A percentile compares a stretch with the other conserved stretches of the same genome.
phyloP scores from a whole-genome alignment of 2,888 invertebrate genomes.

The Sturmia bella region DNA sequence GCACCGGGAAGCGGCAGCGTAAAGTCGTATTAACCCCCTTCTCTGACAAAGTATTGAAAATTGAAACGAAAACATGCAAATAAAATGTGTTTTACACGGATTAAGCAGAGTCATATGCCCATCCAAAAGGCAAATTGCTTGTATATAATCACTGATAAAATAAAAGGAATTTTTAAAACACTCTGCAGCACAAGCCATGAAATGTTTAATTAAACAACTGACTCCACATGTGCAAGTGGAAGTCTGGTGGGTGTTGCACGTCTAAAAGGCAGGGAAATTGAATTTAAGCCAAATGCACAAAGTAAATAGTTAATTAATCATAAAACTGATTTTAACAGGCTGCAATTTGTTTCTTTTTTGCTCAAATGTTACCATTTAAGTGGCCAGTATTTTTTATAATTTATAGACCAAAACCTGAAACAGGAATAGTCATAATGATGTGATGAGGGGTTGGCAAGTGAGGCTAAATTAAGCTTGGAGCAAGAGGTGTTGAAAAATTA shows the following conservation, averaged over 20 bases:
- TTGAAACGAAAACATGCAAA: slow-evolving; percentile 2
- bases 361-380: not conserved
- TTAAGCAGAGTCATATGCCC: slow-evolving; percentile 22
- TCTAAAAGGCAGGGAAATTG: slow-evolving; percentile 1
- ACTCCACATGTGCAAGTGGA: not conserved
- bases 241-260: not conserved
- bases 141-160: not conserved
- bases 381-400: slow-evolving; percentile 3
- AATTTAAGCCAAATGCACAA: slow-evolving; percentile 59
- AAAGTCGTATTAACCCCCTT: slow-evolving; percentile 33
- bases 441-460: not conserved
- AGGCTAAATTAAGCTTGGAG: not conserved
- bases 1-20: not conserved
- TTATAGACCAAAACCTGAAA: slow-evolving; percentile 10
- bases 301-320: slow-evolving; percentile 66
- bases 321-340: slow-evolving; percentile 39
- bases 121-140: slow-evolving; percentile 20
- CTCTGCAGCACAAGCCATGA: not conserved
- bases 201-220: slow-evolving; percentile 38
- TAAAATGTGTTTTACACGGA: not conserved
- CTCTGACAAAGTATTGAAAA: slow-evolving; percentile 4
- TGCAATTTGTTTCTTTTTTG: not conserved
- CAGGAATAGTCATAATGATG: slow-evolving; percentile 4
- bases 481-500: not conserved
- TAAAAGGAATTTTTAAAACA: not conserved